Base-by-base conservation (phyloP, 2,797 vertebrate species). In the Sebastes minor region DNA sequence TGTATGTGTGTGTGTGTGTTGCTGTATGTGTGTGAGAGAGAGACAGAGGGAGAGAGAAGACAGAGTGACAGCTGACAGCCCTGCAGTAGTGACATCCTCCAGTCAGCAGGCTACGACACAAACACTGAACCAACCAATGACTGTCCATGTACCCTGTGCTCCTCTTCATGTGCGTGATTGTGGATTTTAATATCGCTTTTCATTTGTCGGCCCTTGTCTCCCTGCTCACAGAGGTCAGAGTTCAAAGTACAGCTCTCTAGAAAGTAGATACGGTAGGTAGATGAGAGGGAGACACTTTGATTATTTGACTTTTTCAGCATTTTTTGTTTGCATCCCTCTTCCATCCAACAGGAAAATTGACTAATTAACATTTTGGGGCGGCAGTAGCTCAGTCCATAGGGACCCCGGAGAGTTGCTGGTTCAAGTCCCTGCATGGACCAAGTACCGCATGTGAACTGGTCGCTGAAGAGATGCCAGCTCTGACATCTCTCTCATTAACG, bases 11-110 rank as follows among this genome's bases (percentile, higher is more conserved):
- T 32, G 22, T 28, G 53, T 2, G 62, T 61, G 63, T 28, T 23
- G 23, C 23, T 23, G 76, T 3, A 27, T n/a, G 61, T 55, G 63
- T 35, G 76, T 2, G 33, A 20, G 69, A 2, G 49, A 28, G 56
- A 68, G 30, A 61, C 61, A 70, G 71, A 80, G 83, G 18, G 63
- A 69, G 76, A 74, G 79, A 76, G 32, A 76, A 63, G 84, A 71
- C 75, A 85, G 90, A 91, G 85, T 92, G 93, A 95, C 93, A 93
- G 93, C 93, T 93, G 94, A 93, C 91, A 89, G 84, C 87, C 86
- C 92, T 85, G 81, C 87, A 60, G 93, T 89, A 89, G 66, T 23
- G 74, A 73, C 73, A 72, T 81, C 75, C 84, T 83, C 72, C 72
- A 76, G 64, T 78, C 82, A 66, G 62, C 69, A 60, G 70, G 74